These are phyloP conservation scores for Chelonus formosanus DNA, from an alignment of 2,888 invertebrate species.

Conservation along the genomic window DNA sequence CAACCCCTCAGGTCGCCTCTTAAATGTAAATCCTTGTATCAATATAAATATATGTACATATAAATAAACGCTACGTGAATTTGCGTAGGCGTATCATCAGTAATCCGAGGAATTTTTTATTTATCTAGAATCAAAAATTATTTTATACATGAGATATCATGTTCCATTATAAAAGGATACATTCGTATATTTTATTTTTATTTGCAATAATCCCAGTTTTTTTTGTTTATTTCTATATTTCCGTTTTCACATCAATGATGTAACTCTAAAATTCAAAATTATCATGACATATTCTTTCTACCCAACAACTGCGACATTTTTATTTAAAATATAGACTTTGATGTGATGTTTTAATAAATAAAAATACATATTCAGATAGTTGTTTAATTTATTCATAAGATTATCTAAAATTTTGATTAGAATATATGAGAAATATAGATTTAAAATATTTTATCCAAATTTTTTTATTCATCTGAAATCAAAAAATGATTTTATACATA, in stretches of 20 bases:
- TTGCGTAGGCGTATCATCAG: conserved; percentile 2
- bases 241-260: not conserved
- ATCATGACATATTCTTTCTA: not conserved
- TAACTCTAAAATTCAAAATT: not conserved
- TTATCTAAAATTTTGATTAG: no score
- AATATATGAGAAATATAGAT: no score
- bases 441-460: no score
- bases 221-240: no score
- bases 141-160: not conserved
- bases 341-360: no score
- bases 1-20: conserved; percentile 1
- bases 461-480: no score
- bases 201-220: no score
- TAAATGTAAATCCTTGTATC: conserved; percentile 1
- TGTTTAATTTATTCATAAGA: no score
- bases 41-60: not conserved
- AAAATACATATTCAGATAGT: no score
- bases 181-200: no score
- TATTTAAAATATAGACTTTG: no score
- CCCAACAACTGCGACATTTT: not conserved
- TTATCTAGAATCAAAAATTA: not conserved
- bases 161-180: not conserved
- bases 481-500: no score
- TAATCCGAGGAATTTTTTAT: conserved; percentile 8
- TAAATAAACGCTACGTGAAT: not conserved